Evolutionary conservation across 2,797 vertebrate genomes (phyloP).

Genomic region (Discoglossus pictus): DNA sequence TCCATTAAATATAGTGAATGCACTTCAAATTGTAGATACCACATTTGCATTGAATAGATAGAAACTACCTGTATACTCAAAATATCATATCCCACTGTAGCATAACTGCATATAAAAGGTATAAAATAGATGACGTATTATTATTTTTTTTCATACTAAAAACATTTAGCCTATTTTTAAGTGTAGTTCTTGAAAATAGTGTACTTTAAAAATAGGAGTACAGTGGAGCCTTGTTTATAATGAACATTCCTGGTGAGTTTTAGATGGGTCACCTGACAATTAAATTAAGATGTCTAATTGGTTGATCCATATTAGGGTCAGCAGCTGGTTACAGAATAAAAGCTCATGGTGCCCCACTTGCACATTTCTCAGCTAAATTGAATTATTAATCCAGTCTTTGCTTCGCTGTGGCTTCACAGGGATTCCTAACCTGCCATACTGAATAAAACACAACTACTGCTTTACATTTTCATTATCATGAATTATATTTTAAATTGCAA

Average conservation of each 20-base stretch:
- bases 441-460: slow-evolving; percentile 95
- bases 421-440: slow-evolving; percentile 95
- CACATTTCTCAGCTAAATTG: slow-evolving; percentile 88
- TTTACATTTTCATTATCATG: slow-evolving; percentile 99
- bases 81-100: too few species aligned
- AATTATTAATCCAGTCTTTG: slow-evolving; percentile 97
- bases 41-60: too few species aligned
- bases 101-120: too few species aligned
- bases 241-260: slow-evolving; percentile 72
- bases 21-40: too few species aligned
- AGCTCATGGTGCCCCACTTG: slow-evolving; percentile 71
- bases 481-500: slow-evolving; percentile 97
- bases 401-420: slow-evolving; percentile 89
- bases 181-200: too few species aligned
- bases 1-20: too few species aligned
- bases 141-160: too few species aligned
- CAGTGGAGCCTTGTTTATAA: slow-evolving; percentile 68
- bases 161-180: too few species aligned
- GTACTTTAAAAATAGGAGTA: too few species aligned
- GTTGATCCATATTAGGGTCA: slow-evolving; percentile 91
- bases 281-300: slow-evolving; percentile 95
- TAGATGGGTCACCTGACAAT: slow-evolving; percentile 79
- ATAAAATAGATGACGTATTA: too few species aligned
- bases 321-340: slow-evolving; percentile 81
- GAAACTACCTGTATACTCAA: too few species aligned